Conservation (phyloP, 2,113 vertebrate genomes). For the Sciurus niger region DNA sequence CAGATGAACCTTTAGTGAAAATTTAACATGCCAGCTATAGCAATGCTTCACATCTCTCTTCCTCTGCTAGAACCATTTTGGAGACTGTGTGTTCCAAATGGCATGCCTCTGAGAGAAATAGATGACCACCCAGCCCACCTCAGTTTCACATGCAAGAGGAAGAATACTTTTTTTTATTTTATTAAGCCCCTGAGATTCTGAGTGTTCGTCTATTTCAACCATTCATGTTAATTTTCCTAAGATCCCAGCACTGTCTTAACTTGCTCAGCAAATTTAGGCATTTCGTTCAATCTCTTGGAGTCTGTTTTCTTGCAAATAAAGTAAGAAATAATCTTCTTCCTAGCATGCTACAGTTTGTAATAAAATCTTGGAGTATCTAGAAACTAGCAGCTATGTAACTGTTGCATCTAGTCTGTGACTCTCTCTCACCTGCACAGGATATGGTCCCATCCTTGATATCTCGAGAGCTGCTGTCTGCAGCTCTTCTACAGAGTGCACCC, state of each 20-base stretch:
- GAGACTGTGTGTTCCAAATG: neutral
- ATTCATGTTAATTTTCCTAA: neutral
- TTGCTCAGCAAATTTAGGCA: neutral
- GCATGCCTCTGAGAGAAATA: neutral
- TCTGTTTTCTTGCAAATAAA: slow-evolving; percentile 20
- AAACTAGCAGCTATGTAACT: neutral
- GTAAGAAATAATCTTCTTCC: neutral
- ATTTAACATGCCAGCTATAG: neutral
- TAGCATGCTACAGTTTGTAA: neutral
- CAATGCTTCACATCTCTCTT: neutral
- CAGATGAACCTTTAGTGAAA: accelerated
- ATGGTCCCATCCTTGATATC: slow-evolving; percentile 8
- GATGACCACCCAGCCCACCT: neutral
- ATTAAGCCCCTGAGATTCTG: neutral
- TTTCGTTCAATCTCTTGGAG: neutral
- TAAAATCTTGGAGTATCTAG: neutral
- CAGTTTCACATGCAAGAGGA: neutral
- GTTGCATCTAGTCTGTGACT: neutral
- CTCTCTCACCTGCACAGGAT: neutral
- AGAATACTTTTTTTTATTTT: neutral
- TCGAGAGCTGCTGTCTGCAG: neutral
- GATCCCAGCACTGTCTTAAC: neutral
- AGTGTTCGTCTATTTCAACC: neutral
- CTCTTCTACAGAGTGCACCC: neutral
- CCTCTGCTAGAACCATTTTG: neutral